phyloP scores from a whole-genome alignment of 30 jellyfish, hydroid and myxozoan species.

The Nemopilema nomurai region DNA sequence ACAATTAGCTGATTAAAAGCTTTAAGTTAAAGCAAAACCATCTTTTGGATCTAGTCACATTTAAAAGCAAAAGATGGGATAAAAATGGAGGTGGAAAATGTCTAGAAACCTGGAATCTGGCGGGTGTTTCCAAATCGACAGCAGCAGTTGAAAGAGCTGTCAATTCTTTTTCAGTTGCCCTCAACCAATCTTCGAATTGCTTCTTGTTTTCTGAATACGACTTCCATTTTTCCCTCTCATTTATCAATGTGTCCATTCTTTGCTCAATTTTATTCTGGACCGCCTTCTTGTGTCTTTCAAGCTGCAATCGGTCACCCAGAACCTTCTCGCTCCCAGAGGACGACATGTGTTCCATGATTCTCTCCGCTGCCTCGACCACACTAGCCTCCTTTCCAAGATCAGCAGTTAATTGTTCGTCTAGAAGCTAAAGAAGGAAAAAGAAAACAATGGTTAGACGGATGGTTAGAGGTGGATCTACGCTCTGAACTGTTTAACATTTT shows the following conservation, averaged over 20 bases:
- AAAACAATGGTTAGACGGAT: neutral
- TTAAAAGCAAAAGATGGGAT: no score
- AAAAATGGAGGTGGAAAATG: no score
- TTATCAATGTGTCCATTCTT: slow-evolving; percentile 42
- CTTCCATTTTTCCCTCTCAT: slow-evolving; percentile 65
- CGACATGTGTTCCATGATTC: slow-evolving; percentile 30
- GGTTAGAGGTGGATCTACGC: no score
- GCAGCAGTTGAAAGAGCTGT: slow-evolving; percentile 22
- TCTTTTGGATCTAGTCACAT: no score
- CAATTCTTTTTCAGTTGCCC: slow-evolving; percentile 17
- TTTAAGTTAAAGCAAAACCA: no score
- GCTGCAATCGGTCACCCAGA: slow-evolving; percentile 22
- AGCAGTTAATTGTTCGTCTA: slow-evolving; percentile 46
- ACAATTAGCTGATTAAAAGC: no score
- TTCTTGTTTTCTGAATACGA: slow-evolving; percentile 36
- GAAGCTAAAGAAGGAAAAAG: neutral
- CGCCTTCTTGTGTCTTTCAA: slow-evolving; percentile 42
- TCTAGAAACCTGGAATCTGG: slow-evolving; percentile 78
- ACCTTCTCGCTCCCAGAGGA: slow-evolving; percentile 48
- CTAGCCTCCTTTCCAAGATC: slow-evolving; percentile 30
- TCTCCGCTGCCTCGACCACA: slow-evolving; percentile 35
- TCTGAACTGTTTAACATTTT: no score
- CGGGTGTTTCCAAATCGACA: slow-evolving; percentile 72
- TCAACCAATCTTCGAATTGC: slow-evolving; percentile 66
- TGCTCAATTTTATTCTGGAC: slow-evolving; percentile 46